A percentile compares a stretch with the other conserved stretches of the same genome.
phyloP scores from a whole-genome alignment of 2,888 invertebrate species.

The Acrobasis repandana region DNA sequence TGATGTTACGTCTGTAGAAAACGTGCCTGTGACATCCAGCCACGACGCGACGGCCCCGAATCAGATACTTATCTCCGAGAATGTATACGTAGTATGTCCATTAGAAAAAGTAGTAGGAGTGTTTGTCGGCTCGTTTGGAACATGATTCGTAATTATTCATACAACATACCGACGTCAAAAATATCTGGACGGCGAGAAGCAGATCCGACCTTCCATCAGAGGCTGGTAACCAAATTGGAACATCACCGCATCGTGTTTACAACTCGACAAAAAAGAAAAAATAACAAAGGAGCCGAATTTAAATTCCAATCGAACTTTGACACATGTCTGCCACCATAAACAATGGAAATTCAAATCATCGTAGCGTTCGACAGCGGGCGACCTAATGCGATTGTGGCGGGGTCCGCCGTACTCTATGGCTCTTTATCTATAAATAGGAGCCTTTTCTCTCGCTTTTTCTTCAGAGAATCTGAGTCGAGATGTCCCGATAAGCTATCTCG shows the following conservation, averaged over 20 bases:
- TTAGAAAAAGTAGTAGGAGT: slow-evolving; percentile 29
- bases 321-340: slow-evolving; percentile 84
- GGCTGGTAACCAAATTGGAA: slow-evolving; percentile 79
- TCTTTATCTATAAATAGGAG: slow-evolving; percentile 78
- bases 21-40: slow-evolving; percentile 43
- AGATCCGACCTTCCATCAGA: slow-evolving; percentile 72
- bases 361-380: slow-evolving; percentile 66
- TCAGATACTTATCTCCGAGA: slow-evolving; percentile 38
- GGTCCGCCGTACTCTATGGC: slow-evolving; percentile 64
- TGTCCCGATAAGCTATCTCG: slow-evolving; percentile 77
- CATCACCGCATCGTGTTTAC: slow-evolving; percentile 81
- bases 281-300: slow-evolving; percentile 82
- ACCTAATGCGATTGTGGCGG: slow-evolving; percentile 78
- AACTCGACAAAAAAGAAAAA: slow-evolving; percentile 76
- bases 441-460: slow-evolving; percentile 81
- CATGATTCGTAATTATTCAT: slow-evolving; percentile 79
- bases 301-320: slow-evolving; percentile 83
- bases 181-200: slow-evolving; percentile 66
- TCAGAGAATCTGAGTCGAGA: slow-evolving; percentile 79
- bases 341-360: slow-evolving; percentile 83
- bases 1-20: slow-evolving; percentile 59
- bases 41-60: slow-evolving; percentile 31
- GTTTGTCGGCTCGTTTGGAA: slow-evolving; percentile 47
- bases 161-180: slow-evolving; percentile 76
- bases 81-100: slow-evolving; percentile 30